These are phyloP conservation scores for Myotis myotis DNA, from an alignment of 2,797 vertebrate species.

Conservation along the genomic window DNA sequence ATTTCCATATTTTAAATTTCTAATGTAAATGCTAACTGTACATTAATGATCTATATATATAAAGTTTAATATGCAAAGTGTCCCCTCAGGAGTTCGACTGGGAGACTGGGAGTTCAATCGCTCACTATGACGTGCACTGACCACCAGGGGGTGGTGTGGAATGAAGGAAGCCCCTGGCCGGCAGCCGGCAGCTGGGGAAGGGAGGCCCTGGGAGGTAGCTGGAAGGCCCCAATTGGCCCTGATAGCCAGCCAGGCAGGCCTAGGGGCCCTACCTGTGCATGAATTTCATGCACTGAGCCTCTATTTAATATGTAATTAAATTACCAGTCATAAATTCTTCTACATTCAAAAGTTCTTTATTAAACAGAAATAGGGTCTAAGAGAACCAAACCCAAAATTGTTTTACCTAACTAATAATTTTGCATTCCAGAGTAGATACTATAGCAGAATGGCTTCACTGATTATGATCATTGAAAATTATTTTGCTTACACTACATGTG, in stretches of 20 bases:
- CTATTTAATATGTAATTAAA: background rate
- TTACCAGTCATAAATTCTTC: background rate
- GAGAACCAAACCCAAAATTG: background rate
- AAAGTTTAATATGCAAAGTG: too few relatives aligned
- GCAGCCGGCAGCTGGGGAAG: too few relatives aligned
- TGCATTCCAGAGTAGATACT: background rate
- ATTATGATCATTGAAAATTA: background rate
- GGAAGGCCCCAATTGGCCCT: too few relatives aligned
- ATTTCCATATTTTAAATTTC: slow-evolving; percentile 1
- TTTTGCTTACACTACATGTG: background rate
- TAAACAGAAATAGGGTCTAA: background rate
- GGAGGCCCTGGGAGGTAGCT: too few relatives aligned
- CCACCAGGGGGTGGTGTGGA: too few relatives aligned
- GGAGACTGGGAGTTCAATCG: too few relatives aligned
- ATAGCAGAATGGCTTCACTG: background rate
- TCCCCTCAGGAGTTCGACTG: too few relatives aligned
- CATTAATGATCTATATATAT: background rate
- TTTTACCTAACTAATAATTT: background rate
- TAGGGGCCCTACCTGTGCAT: too few relatives aligned
- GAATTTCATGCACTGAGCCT: too few relatives aligned
- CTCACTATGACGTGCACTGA: too few relatives aligned
- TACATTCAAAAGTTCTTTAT: background rate
- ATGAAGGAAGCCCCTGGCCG: too few relatives aligned
- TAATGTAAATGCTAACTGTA: background rate
- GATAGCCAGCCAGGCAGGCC: too few relatives aligned